These are phyloP conservation scores for Morone saxatilis DNA, from an alignment of 2,113 vertebrate species.

Conservation along the genomic window DNA sequence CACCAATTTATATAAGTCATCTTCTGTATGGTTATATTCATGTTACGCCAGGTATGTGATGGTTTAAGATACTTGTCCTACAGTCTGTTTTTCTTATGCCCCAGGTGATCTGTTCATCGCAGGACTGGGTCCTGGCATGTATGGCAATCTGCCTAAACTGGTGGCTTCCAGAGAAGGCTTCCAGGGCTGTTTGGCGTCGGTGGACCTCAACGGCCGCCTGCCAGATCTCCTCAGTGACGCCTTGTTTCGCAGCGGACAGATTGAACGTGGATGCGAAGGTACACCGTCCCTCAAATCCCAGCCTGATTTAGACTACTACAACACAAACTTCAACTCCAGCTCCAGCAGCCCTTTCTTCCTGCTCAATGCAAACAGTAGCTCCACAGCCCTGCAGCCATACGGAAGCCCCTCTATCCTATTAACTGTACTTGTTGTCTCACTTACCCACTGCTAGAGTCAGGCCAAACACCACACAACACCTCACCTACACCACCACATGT, in stretches of 20 bases:
- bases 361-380: constrained; percentile 83
- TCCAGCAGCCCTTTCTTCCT: constrained; percentile 81
- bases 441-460: constrained; percentile 62
- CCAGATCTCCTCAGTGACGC: constrained; percentile 96
- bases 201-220: constrained; percentile 96
- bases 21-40: too few relatives aligned
- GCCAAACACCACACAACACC: constrained; percentile 32
- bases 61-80: too few relatives aligned
- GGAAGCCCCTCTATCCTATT: constrained; percentile 65
- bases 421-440: constrained; percentile 67
- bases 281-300: constrained; percentile 77
- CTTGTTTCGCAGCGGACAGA: constrained; percentile 96
- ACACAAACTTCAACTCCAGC: constrained; percentile 71
- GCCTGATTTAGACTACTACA: constrained; percentile 70
- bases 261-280: constrained; percentile 99
- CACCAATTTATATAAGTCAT: too few relatives aligned
- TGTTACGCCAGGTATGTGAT: too few relatives aligned
- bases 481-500: constrained; percentile 17
- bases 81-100: background rate
- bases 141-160: constrained; percentile 94
- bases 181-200: constrained; percentile 96
- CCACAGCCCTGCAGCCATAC: constrained; percentile 57
- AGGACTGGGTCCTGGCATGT: constrained; percentile 95
- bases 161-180: constrained; percentile 98
- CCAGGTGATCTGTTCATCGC: constrained; percentile 97